These are phyloP conservation scores for Cossypha caffra DNA, from an alignment of 2,797 vertebrate species.

Conservation along the genomic window DNA sequence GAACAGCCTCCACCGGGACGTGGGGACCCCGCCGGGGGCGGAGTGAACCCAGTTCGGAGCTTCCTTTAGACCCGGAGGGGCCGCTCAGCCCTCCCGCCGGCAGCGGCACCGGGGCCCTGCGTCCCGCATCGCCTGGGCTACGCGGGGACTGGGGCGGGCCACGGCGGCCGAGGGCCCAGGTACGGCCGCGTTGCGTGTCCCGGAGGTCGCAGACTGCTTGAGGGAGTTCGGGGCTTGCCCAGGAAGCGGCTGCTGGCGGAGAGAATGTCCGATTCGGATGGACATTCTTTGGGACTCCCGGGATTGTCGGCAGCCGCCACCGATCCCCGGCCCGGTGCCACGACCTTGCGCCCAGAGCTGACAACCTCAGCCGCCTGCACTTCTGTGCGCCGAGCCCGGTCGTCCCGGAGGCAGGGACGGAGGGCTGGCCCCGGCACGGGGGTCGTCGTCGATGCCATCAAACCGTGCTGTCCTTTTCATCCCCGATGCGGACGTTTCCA, in stretches of 20 bases:
- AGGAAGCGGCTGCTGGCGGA: background rate
- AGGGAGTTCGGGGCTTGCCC: background rate
- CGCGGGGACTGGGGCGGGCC: background rate
- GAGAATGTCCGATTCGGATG: background rate
- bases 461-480: background rate
- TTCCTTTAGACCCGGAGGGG: accelerated
- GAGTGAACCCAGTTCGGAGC: accelerated
- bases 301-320: background rate
- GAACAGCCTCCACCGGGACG: background rate
- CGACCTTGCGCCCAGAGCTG: background rate
- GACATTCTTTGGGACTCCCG: background rate
- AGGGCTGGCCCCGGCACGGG: background rate
- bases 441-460: background rate
- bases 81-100: accelerated
- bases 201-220: background rate
- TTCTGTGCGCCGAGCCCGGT: background rate
- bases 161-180: background rate
- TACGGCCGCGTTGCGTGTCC: background rate
- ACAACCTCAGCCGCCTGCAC: background rate
- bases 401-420: background rate
- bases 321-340: background rate
- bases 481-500: background rate
- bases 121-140: too few species aligned
- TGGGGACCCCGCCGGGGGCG: background rate
- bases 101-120: too few species aligned